Percentiles rank a stretch among this genome's conserved stretches.
Conservation (phyloP, 2,113 vertebrate species). For the Scomber japonicus region DNA sequence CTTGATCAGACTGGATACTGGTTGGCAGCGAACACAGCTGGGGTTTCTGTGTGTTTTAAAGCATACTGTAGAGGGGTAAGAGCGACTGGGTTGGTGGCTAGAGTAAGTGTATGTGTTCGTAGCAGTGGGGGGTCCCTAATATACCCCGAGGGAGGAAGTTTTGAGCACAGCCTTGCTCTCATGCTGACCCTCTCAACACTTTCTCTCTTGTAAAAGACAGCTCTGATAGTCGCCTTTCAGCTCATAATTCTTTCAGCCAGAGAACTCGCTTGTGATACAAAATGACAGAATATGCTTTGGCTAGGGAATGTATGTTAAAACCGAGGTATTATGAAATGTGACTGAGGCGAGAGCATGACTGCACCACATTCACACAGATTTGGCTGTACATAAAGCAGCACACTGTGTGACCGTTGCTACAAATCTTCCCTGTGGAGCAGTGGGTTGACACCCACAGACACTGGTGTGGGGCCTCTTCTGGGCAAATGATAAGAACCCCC, state of each 20-base stretch:
- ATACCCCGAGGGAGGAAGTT: constrained; percentile 54
- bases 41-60: constrained; percentile 40
- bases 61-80: constrained; percentile 33
- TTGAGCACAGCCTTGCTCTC: constrained; percentile 52
- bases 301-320: constrained; percentile 56
- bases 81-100: constrained; percentile 42
- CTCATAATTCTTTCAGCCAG: constrained; percentile 56
- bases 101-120: constrained; percentile 26
- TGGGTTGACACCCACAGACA: constrained; percentile 64
- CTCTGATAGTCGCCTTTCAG: constrained; percentile 53
- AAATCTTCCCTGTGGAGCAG: constrained; percentile 62
- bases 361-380: constrained; percentile 60
- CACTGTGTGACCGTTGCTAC: constrained; percentile 50
- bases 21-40: constrained; percentile 54
- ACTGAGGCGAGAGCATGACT: constrained; percentile 49
- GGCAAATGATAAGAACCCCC: constrained; percentile 69
- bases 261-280: constrained; percentile 28
- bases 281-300: constrained; percentile 53
- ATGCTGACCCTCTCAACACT: constrained; percentile 63
- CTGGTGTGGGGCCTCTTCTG: constrained; percentile 58
- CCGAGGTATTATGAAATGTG: constrained; percentile 65
- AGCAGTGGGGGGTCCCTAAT: constrained; percentile 52
- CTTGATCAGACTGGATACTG: constrained; percentile 59
- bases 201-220: constrained; percentile 49
- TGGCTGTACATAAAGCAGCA: constrained; percentile 53